Base-by-base conservation (phyloP, 2,888 invertebrate species). In the Miltochrista miniata region DNA sequence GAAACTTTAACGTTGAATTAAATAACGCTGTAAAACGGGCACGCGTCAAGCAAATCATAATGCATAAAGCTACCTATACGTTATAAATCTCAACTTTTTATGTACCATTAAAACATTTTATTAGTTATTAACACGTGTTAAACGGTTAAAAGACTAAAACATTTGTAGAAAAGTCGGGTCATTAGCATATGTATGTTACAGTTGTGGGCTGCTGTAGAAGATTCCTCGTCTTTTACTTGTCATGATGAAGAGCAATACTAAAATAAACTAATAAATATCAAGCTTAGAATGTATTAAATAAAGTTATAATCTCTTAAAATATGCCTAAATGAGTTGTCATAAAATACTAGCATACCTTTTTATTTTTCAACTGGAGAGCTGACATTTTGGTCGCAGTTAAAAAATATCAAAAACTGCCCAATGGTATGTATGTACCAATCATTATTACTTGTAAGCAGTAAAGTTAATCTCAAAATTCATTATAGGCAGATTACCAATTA, bases 111-210 rank as follows among this genome's bases (percentile, higher is more conserved):
- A 89, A 84, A 76, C 76, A 74, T 89, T 91, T 91, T 91, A 91
- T 91, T 89, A 85, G 88, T 85, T 89, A 91, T 91, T 90, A 91
- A 91, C 90, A 91, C 87, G 77, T 91, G 88, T 87, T 88, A 78
- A 86, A 85, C 77, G 81, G 73, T 74, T 81, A 76, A 83, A 81
- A 87, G 82, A 84, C 86, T 87, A 81, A 80, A 89, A 87, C 88
- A 87, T 87, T 87, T 80, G 86, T 88, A 88, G 85, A 87, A 90
- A 88, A 85, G 77, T 81, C 78, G 57, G 78, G 80, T 74, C 85
- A 85, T 87, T 87, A 87, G 87, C 81, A 82, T 83, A 74, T 56
- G 59, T 55, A 56, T 57, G 54, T 56, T 61, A 59, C 54, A 64
- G 42, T 50, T 64, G 61, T 69, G 70, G 70, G 76, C 75, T 78